Evolutionary conservation across 2,113 vertebrate species (phyloP).

Genomic region (Rhea americana): DNA sequence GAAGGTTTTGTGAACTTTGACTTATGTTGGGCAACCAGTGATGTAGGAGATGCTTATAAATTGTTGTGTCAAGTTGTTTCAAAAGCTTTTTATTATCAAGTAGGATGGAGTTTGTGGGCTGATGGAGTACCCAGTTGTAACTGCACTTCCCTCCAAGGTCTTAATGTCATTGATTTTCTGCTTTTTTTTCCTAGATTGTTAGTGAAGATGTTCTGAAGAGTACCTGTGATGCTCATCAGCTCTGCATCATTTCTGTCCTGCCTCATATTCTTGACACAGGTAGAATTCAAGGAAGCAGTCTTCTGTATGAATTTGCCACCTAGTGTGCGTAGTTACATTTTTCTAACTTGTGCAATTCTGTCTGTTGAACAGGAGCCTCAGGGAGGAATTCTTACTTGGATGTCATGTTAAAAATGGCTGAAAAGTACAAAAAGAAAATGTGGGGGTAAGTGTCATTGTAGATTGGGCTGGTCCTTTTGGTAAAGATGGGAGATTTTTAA

Average conservation of each 20-base stretch:
- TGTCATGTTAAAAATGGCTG: slow-evolving; percentile 91
- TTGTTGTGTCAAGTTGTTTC: not conserved
- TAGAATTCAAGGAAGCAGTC: slow-evolving; percentile 29
- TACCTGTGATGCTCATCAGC: slow-evolving; percentile 91
- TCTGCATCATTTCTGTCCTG: slow-evolving; percentile 91
- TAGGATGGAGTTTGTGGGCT: not conserved
- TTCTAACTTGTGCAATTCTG: not conserved
- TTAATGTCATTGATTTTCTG: not conserved
- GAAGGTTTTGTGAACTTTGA: not conserved
- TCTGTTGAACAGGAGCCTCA: slow-evolving; percentile 80
- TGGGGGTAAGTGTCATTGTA: slow-evolving; percentile 88
- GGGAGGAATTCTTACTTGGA: slow-evolving; percentile 93
- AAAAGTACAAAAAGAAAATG: slow-evolving; percentile 98
- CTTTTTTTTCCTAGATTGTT: slow-evolving; percentile 79
- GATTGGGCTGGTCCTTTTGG: not conserved
- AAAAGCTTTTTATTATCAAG: not conserved
- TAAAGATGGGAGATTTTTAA: not conserved
- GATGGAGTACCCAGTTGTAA: not conserved
- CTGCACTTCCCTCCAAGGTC: not conserved
- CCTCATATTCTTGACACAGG: slow-evolving; percentile 97
- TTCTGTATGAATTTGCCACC: not conserved
- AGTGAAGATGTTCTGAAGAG: slow-evolving; percentile 85
- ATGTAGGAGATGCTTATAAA: not conserved
- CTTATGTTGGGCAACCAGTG: not conserved
- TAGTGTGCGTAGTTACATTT: not conserved